Conservation (phyloP, 2,113 vertebrate species). For the Actenoides hombroni region DNA sequence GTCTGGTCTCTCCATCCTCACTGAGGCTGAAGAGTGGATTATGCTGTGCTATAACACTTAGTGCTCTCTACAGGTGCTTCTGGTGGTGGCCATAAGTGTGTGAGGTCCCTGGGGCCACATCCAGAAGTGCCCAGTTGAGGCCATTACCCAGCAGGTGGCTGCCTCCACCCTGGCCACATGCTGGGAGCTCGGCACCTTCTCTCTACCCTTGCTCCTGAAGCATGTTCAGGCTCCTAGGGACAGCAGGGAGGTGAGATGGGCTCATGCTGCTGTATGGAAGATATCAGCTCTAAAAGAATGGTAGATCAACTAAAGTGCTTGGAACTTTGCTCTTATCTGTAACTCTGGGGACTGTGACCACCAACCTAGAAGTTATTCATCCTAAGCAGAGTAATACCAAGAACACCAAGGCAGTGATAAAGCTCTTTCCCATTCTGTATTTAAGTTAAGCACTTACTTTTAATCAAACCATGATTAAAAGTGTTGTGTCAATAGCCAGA, state of each 20-base stretch:
- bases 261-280: not conserved
- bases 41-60: conserved; percentile 33
- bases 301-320: not conserved
- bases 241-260: not conserved
- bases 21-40: not conserved
- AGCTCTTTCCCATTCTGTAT: not conserved
- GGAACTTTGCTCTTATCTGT: not conserved
- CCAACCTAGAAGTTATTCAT: not conserved
- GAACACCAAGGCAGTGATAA: not conserved
- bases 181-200: not conserved
- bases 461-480: not conserved
- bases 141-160: conserved; percentile 4
- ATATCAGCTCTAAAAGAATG: not conserved
- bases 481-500: not conserved
- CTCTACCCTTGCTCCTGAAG: not conserved
- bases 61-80: not conserved
- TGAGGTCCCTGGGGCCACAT: not conserved
- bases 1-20: not conserved
- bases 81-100: not conserved
- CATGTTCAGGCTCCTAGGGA: not conserved
- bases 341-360: not conserved
- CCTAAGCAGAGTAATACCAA: not conserved
- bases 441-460: not conserved
- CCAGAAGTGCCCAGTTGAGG: not conserved
- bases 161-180: accelerated